Conservation (phyloP, 2,113 vertebrate species). For the Carlito syrichta region DNA sequence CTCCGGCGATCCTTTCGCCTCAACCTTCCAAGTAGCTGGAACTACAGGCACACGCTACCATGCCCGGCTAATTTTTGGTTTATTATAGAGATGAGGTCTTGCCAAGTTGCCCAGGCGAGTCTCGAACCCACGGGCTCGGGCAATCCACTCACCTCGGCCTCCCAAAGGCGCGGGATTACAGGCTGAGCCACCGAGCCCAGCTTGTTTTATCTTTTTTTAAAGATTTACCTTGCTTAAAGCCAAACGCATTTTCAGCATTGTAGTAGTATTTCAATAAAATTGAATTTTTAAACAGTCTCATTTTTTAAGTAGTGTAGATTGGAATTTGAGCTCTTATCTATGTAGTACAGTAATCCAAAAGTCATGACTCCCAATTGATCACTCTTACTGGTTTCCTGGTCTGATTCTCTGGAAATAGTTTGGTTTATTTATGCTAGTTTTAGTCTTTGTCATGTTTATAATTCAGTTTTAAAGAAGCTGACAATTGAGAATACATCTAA, state of each 20-base stretch:
- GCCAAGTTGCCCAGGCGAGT: no score
- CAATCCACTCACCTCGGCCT: no score
- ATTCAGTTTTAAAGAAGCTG: slow-evolving; percentile 66
- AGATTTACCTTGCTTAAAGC: neutral
- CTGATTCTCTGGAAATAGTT: slow-evolving; percentile 87
- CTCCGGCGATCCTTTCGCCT: no score
- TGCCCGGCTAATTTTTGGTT: no score
- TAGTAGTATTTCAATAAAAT: slow-evolving; percentile 74
- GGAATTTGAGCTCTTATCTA: slow-evolving; percentile 69
- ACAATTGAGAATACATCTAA: slow-evolving; percentile 59
- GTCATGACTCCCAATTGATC: slow-evolving; percentile 84
- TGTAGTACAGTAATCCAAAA: slow-evolving; percentile 80
- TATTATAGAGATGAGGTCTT: no score
- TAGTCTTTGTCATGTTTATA: slow-evolving; percentile 83
- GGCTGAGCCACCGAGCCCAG: no score
- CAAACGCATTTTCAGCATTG: slow-evolving; percentile 7
- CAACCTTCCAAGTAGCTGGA: no score
- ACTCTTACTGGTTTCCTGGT: slow-evolving; percentile 86
- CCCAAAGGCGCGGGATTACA: no score
- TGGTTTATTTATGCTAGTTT: slow-evolving; percentile 77
- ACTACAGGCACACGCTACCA: no score
- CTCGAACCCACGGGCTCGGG: no score
- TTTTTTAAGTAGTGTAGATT: slow-evolving; percentile 72
- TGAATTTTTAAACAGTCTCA: slow-evolving; percentile 72
- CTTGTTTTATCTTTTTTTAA: slow-evolving; percentile 27